Base-by-base conservation (phyloP, 2,888 invertebrate species). In the Drosophila birchii region DNA sequence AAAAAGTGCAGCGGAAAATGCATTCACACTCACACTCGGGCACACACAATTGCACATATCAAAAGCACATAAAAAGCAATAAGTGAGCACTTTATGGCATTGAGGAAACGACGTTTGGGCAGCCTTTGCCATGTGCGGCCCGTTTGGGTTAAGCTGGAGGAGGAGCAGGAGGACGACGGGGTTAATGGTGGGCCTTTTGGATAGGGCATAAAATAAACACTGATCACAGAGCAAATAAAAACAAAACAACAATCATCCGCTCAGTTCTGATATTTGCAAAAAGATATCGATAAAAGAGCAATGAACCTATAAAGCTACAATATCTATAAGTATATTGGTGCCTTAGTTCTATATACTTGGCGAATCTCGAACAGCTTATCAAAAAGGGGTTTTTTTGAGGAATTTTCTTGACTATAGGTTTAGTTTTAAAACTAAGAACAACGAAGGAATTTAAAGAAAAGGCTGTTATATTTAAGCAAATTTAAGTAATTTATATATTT, bases 51-150 rank as follows among this genome's bases (percentile, higher is more conserved):
- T 47, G 54, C 68, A 63, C 69, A 64, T 76, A 84, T 86, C 81
- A 86, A 86, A 88, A 78, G 78, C 76, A 85, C 81, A 84, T 84
- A 81, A 88, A 84, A 84, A 83, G 84, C 85, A 78, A 83, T 88
- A 84, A 84, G 83, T 83, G 78, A 67, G 60, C 75, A 79, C 72
- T 84, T 84, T 86, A 86, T 84, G 81, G 73, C 80, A 69, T 72
- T 74, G 75, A 69, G 76, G 75, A 83, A 86, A 72, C 77, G 55
- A 39, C 80, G 75, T 85, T 84, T 84, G 77, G 81, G 85, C 79
- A 86, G 67, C 82, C 80, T 73, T 78, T 26, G 41, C 80, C 81
- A 85, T 81, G 69, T 79, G 76, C 66, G 70, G 47, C 61, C 47
- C 36, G 34, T 47, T 51, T 16, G 47, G 26, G 43, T n/a, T 14